Evolutionary conservation across 1,140 invertebrate species (phyloP).

Genomic region (Matsumurasca onukii): DNA sequence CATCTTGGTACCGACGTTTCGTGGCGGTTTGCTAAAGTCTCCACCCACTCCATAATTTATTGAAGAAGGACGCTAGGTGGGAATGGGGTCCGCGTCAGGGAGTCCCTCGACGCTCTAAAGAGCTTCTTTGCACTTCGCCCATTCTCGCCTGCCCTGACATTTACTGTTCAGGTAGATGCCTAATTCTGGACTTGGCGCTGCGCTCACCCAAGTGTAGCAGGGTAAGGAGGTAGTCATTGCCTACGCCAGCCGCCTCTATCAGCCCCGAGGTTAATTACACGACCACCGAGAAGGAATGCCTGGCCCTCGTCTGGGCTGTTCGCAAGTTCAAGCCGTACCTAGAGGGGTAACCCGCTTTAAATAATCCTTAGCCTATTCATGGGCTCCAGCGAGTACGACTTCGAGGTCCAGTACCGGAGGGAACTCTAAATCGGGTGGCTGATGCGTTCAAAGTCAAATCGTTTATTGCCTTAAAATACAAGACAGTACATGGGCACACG

Average conservation of each 20-base stretch:
- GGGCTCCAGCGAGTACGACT: slow-evolving; percentile 44
- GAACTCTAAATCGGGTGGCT: slow-evolving; percentile 43
- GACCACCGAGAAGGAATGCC: slow-evolving; percentile 48
- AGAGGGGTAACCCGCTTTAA: slow-evolving; percentile 44
- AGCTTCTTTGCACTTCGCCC: slow-evolving; percentile 34
- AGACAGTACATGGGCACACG: no score
- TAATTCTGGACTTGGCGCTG: slow-evolving; percentile 40
- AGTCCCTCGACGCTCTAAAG: slow-evolving; percentile 36
- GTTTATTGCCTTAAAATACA: no score
- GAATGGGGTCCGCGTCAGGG: slow-evolving; percentile 27
- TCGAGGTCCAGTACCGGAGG: slow-evolving; percentile 45
- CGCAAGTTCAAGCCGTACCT: slow-evolving; percentile 46
- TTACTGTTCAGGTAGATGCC: slow-evolving; percentile 42
- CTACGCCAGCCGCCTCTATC: slow-evolving; percentile 44
- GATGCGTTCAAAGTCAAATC: slow-evolving; percentile 40
- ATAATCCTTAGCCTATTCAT: slow-evolving; percentile 47
- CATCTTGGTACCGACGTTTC: slow-evolving; percentile 46
- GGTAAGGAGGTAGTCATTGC: slow-evolving; percentile 41
- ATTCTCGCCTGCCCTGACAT: slow-evolving; percentile 41
- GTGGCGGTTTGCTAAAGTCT: slow-evolving; percentile 43
- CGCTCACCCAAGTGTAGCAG: slow-evolving; percentile 41
- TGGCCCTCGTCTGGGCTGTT: slow-evolving; percentile 48
- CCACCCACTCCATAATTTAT: slow-evolving; percentile 43
- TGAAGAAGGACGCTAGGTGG: slow-evolving; percentile 40
- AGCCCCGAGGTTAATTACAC: slow-evolving; percentile 46